Evolutionary conservation across 2,888 invertebrate species (phyloP), one percentile per base, ranked within the genome.

Genomic region (Malacosoma neustria): DNA sequence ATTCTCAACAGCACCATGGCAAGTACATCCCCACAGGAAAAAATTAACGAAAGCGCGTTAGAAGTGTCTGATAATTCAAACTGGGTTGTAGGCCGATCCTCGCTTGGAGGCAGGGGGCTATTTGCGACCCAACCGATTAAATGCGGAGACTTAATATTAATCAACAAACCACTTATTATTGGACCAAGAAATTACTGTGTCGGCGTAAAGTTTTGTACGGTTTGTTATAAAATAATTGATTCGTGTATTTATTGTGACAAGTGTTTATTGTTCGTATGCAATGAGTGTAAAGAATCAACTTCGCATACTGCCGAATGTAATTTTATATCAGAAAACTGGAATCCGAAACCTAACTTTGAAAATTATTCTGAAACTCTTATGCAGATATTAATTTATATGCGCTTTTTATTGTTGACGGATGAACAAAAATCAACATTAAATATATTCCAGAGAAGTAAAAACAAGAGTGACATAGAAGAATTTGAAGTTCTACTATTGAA

Each of bases 211-310:
- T 84, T 84, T 45, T 93, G 93, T 61, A 82, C 89, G 3, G 84
- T 75, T 45, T 94, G 93, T 58, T 90, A 88, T 54, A 80, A 81
- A 53, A 67, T 70, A 38, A 61, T 73, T 45, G 66, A 72, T 38
- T 38, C 47, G 13, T 69, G 64, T 41, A 51, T 45, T 35, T 38
- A 80, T 5, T 94, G 93, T 65, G 75, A 84, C 35, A 84, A 75
- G 43, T 94, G 93, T 57, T 87, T 87, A 5, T 72, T 92, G 45
- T 88, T 89, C 3, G 72, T 93, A 13, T 94, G 95, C 61, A 61
- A 75, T 30, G 55, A 66, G 35, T 94, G 94, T 55, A 77, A 87
- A 51, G 72, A 77, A 35, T 77, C 87, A 0, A 43, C 61, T n/a
- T 46, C 56, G 14, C 93, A 94, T 61, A 53, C 54, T 11, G 60